Percentiles rank a stretch among this genome's conserved stretches.
Evolutionary conservation across 2,888 invertebrate genomes (phyloP).

Genomic region (Ganaspis brasiliensis): DNA sequence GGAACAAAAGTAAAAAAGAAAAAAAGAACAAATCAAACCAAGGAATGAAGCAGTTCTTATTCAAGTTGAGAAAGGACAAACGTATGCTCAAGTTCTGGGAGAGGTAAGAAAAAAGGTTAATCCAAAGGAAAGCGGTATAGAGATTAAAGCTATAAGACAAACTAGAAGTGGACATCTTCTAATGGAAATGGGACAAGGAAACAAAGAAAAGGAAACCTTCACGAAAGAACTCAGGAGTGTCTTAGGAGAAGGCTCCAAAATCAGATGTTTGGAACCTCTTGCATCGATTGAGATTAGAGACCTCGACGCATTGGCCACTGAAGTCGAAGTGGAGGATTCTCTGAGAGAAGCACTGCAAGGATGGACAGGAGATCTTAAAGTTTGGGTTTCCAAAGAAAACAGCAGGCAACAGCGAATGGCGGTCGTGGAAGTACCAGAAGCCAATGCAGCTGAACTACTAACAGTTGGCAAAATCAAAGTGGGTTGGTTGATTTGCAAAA

Average conservation of each 20-base stretch:
- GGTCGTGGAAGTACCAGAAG: constrained; percentile 35
- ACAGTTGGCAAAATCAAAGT: constrained; percentile 23
- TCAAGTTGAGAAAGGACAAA: constrained; percentile 13
- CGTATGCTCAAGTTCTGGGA: constrained; percentile 46
- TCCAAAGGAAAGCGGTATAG: constrained; percentile 23
- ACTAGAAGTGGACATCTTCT: constrained; percentile 45
- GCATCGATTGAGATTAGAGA: constrained; percentile 38
- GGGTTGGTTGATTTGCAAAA: constrained; percentile 22
- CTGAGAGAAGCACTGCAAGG: constrained; percentile 5
- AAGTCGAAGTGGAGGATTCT: constrained; percentile 42
- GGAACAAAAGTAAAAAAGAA: no score
- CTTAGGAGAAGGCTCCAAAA: not conserved
- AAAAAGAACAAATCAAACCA: not conserved
- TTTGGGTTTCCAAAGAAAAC: constrained; percentile 31
- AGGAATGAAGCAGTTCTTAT: constrained; percentile 25
- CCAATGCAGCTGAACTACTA: constrained; percentile 22
- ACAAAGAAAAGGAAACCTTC: constrained; percentile 26
- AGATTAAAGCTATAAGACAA: constrained; percentile 45
- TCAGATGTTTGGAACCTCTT: constrained; percentile 8
- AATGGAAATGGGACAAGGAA: constrained; percentile 28
- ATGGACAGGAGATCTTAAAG: constrained; percentile 4
- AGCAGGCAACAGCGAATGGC: constrained; percentile 41
- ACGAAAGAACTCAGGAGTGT: constrained; percentile 8
- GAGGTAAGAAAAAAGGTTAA: constrained; percentile 38
- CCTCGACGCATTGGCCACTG: constrained; percentile 5